Evolutionary conservation across 2,888 invertebrate species (phyloP), one percentile per base, ranked within the genome.

Genomic region (Eueremaeus valkanovi): DNA sequence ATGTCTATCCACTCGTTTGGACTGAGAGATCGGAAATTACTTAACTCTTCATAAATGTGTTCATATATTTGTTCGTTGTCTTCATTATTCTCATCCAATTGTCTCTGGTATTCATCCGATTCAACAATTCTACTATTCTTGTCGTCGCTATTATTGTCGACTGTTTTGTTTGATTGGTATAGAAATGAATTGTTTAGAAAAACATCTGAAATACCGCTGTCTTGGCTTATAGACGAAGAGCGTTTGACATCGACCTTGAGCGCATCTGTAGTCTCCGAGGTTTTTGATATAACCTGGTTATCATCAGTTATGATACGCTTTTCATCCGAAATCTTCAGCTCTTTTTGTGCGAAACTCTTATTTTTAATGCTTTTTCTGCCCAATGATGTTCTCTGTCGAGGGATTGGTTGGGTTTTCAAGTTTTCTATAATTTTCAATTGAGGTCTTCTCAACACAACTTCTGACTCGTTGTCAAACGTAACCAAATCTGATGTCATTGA

Each of bases 191-290:
- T 33, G 33, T 61, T 68, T 3, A 21, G 29, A 40, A 36, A 36
- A 2, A 18, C 3, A 24, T 68, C 68, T 36, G 33, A 31, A 33
- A 68, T 68, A 68, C 68, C 68, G 16, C 68, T 68, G 68, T 68
- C 68, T 24, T 68, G 40, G 40, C 68, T 68, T 11, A 24, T 21
- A 27, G 27, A 29, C 13, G 58, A 58, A 16, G 58, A 58, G 6
- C 58, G 58, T 27, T 18, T 27, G 29, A 58, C 16, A 49, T 49
- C 49, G 6, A n/a, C 18, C n/a, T 49, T 49, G 5, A 11, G 21
- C 2, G 16, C 24, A 24, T 11, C 58, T 24, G 3, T 27, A 5
- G 21, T 58, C 21, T 21, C 11, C 27, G 24, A 58, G 16, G 51
- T 13, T 51, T 51, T n/a, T 42, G 8, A 8, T 8, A 11, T 42